These are phyloP conservation scores for Larimichthys crocea DNA, from an alignment of 2,113 vertebrate genomes.

Conservation along the genomic window DNA sequence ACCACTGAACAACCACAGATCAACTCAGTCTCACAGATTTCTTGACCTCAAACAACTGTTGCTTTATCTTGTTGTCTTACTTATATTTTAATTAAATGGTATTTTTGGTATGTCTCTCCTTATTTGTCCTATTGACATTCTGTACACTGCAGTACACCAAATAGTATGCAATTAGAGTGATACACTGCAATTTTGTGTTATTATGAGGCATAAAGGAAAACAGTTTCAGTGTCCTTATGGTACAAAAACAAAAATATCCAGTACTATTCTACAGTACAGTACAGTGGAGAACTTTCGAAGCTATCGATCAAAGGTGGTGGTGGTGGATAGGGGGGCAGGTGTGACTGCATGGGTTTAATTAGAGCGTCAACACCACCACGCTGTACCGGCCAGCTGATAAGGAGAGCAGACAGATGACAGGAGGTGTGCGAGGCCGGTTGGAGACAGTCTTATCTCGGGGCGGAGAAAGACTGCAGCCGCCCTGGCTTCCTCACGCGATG, in stretches of 20 bases:
- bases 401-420: conserved; percentile 84
- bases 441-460: conserved; percentile 87
- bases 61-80: neutral
- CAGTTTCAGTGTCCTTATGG: neutral
- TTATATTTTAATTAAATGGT: conserved; percentile 25
- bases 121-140: conserved; percentile 6
- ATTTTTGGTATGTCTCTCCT: neutral
- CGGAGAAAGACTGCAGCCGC: conserved; percentile 78
- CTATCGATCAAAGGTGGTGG: conserved; percentile 43
- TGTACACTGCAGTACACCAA: neutral
- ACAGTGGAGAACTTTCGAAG: conserved; percentile 11
- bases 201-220: conserved; percentile 1
- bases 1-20: neutral
- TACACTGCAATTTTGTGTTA: conserved; percentile 18
- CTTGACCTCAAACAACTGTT: neutral
- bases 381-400: conserved; percentile 79
- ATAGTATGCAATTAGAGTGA: conserved; percentile 41
- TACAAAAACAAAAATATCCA: conserved; percentile 15
- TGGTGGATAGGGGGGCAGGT: conserved; percentile 44
- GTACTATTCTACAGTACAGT: neutral
- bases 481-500: conserved; percentile 82
- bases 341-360: conserved; percentile 79
- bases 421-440: conserved; percentile 82
- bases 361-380: conserved; percentile 74
- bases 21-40: neutral